Conservation (phyloP, 2,888 invertebrate species). For the Nebria salina region DNA sequence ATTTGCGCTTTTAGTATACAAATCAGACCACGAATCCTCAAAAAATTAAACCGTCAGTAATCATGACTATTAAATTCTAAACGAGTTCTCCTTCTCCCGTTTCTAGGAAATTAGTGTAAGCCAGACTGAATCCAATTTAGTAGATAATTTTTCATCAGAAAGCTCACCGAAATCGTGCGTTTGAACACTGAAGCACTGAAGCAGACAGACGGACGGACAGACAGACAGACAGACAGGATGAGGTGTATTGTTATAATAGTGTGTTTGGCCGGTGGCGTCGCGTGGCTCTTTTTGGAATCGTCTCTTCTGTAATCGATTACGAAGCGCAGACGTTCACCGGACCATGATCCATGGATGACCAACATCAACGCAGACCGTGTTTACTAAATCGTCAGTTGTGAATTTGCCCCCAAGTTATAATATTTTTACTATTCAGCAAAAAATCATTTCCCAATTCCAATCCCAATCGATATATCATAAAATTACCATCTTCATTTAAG, state of each 20-base stretch:
- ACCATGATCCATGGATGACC: background rate
- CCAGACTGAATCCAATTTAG: background rate
- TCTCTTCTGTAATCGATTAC: constrained; percentile 19
- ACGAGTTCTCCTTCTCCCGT: background rate
- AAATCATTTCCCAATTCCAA: no score
- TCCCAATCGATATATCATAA: no score
- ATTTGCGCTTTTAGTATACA: no score
- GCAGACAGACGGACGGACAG: background rate
- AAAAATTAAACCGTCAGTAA: no score
- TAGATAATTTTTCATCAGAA: background rate
- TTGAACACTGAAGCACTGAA: background rate
- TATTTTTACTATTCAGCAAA: background rate
- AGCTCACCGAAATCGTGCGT: background rate
- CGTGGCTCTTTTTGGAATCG: constrained; percentile 6
- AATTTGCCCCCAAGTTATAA: background rate
- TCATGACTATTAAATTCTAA: no score
- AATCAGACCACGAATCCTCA: no score
- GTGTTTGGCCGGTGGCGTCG: constrained; percentile 28
- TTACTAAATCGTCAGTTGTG: background rate
- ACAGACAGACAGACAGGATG: background rate
- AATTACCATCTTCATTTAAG: no score
- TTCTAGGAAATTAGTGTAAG: background rate
- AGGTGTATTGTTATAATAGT: background rate
- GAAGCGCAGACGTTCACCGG: constrained; percentile 8
- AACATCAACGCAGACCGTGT: background rate